These are phyloP conservation scores for Ovis canadensis DNA, from an alignment of 2,113 vertebrate genomes.

Conservation along the genomic window DNA sequence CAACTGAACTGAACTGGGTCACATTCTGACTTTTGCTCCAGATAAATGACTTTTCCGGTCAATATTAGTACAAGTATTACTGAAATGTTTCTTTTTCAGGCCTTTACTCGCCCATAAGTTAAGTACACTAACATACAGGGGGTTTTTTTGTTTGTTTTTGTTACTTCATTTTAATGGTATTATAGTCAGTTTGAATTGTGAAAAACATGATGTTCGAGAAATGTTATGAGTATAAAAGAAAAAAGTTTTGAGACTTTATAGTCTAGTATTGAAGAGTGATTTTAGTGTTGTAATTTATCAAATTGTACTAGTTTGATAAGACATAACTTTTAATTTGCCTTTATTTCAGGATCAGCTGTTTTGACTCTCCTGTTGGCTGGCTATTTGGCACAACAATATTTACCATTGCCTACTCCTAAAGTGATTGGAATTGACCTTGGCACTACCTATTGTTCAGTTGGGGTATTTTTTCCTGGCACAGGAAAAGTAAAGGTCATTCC, in stretches of 20 bases:
- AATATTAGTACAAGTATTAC: background rate
- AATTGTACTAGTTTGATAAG: background rate
- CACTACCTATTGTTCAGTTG: slow-evolving; percentile 97
- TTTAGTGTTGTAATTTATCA: background rate
- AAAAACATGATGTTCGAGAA: background rate
- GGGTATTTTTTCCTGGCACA: slow-evolving; percentile 91
- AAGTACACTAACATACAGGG: background rate
- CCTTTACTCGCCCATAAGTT: background rate
- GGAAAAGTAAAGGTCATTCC: slow-evolving; percentile 91
- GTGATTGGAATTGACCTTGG: slow-evolving; percentile 97
- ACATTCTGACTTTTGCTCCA: background rate
- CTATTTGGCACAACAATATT: slow-evolving; percentile 95
- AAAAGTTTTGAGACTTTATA: background rate
- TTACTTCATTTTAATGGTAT: background rate
- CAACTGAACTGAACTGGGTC: background rate
- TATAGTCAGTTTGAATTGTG: background rate
- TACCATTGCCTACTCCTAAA: slow-evolving; percentile 91
- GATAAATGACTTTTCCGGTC: background rate
- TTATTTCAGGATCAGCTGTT: slow-evolving; percentile 89
- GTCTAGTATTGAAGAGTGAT: background rate
- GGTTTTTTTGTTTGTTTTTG: background rate
- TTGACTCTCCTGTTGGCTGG: slow-evolving; percentile 93
- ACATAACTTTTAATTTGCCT: background rate
- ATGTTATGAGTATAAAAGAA: background rate
- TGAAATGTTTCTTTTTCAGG: background rate